Conservation (phyloP, 2,113 vertebrate genomes). For the Pterocles burchelli region DNA sequence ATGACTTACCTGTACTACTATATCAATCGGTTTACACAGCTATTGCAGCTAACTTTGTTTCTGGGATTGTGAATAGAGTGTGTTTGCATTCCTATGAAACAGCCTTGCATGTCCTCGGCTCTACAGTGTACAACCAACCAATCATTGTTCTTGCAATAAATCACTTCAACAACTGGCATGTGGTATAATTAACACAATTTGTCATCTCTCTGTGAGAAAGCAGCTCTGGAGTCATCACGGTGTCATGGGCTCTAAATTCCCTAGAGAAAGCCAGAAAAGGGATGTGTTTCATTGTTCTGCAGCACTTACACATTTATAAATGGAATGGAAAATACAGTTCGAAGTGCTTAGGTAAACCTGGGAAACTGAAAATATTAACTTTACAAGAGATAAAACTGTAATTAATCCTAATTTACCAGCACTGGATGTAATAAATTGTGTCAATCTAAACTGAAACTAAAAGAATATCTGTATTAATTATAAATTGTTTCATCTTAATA, state of each 20-base stretch:
- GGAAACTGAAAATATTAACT: background rate
- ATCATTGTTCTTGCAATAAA: conserved; percentile 13
- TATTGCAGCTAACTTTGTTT: background rate
- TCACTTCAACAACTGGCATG: conserved; percentile 39
- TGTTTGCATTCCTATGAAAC: background rate
- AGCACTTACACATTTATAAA: background rate
- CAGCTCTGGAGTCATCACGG: background rate
- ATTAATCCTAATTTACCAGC: background rate
- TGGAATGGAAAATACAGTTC: background rate
- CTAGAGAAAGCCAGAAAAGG: background rate
- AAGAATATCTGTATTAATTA: background rate
- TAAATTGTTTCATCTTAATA: background rate
- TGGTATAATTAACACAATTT: conserved; percentile 56
- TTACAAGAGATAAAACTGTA: background rate
- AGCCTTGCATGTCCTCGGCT: background rate
- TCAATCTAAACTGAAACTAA: background rate
- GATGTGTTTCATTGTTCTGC: background rate
- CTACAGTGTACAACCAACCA: background rate
- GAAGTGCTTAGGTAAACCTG: background rate
- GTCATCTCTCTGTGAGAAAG: conserved; percentile 2
- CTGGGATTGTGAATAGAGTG: background rate
- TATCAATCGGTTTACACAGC: background rate
- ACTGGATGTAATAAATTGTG: background rate
- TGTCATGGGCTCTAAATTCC: background rate
- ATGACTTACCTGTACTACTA: background rate